phyloP scores from a whole-genome alignment of 2,797 vertebrate genomes.

The Darevskia mixta region DNA sequence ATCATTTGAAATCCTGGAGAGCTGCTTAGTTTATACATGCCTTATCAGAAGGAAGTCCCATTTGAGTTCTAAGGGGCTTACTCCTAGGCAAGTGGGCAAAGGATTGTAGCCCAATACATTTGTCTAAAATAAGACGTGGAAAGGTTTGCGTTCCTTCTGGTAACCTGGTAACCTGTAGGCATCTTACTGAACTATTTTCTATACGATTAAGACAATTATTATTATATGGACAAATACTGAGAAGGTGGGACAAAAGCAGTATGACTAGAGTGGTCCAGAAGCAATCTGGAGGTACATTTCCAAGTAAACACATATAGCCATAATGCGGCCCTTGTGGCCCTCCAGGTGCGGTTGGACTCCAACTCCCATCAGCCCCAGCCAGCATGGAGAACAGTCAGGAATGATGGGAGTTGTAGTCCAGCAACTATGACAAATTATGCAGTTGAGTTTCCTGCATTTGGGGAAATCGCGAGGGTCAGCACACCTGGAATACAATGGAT shows the following conservation, averaged over 20 bases:
- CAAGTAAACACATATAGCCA: no score
- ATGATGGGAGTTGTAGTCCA: no score
- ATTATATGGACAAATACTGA: not conserved
- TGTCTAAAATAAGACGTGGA: slow-evolving; percentile 23
- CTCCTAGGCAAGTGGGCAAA: not conserved
- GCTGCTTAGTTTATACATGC: not conserved
- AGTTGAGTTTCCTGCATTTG: no score
- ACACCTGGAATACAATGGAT: no score
- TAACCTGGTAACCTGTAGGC: slow-evolving; percentile 23
- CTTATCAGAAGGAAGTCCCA: not conserved
- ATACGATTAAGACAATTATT: not conserved
- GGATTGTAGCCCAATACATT: not conserved
- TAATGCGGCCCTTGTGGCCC: no score
- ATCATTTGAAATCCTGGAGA: slow-evolving; percentile 38
- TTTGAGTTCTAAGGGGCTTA: not conserved
- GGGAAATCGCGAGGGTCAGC: no score
- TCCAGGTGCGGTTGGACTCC: no score
- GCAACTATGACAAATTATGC: no score
- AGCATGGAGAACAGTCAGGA: no score
- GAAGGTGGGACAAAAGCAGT: not conserved
- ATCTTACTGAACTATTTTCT: not conserved
- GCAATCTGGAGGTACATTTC: not conserved
- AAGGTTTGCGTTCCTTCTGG: slow-evolving; percentile 8
- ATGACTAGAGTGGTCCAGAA: not conserved
- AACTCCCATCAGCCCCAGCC: no score